Base-by-base conservation (phyloP, 2,797 vertebrate genomes). In the Phaenicophaeus curvirostris region DNA sequence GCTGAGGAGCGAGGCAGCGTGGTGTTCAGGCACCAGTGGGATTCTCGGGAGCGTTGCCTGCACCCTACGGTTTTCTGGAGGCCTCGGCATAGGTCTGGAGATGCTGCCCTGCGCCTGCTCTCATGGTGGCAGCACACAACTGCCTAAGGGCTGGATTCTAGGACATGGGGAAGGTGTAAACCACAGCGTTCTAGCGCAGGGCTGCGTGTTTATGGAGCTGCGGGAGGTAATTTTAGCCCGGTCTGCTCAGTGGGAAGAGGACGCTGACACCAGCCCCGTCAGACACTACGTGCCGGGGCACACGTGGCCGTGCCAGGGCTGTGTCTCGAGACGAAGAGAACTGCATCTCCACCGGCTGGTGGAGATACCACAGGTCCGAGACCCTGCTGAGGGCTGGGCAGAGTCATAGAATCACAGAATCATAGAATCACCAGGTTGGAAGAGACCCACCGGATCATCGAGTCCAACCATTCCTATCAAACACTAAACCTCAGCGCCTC, bases 221-320 rank as follows among this genome's bases (percentile, higher is more conserved):
- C 62, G 13, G 33, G 2, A 25, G 58, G 76, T 10, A 13, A 66
- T n/a, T 57, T 48, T 17, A 66, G 65, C 3, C 1, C 9, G 2
- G 28, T 13, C 30, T 9, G 79, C 76, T 73, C 58, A 14, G 68
- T 4, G 24, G 61, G 83, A 31, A 69, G 74, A 39, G 63, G 84
- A 76, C 2, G 5, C 82, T 28, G 48, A 15, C 59, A 62, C 48
- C 77, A 9, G 48, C 72, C 30, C 86, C 1, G 10, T 25, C 77
- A 86, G 82, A 72, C 59, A 2, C 61, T 18, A 46, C 18, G 71
- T 82, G 81, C 75, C 2, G 3, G 20, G 46, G 46, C 5, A 1
- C 75, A 55, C 27, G 1, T 13, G 5, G 59, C 71, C 11, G 1
- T 7, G 42, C 44, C 65, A 6, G 0, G 5, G 69, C 76, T 3